Percentiles rank a stretch among this genome's conserved stretches.
Evolutionary conservation across 2,113 vertebrate genomes (phyloP).

Genomic region (Epinephelus lanceolatus): DNA sequence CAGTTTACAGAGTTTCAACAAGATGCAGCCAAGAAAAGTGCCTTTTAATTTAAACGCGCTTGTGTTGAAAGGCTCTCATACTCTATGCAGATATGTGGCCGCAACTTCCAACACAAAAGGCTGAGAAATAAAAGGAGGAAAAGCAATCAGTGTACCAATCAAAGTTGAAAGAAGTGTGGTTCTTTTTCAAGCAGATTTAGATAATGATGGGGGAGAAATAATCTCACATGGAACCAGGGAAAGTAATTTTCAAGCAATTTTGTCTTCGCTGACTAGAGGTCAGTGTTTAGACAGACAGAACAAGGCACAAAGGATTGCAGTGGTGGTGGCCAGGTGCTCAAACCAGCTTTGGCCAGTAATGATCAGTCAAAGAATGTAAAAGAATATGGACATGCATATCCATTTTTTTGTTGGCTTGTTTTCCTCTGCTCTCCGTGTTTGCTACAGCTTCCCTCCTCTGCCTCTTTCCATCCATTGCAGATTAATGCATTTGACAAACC

Average conservation of each 20-base stretch:
- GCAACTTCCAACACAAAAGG: conserved; percentile 23
- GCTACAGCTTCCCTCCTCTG: background rate
- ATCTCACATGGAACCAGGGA: background rate
- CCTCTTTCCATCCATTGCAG: conserved; percentile 61
- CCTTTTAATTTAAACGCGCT: conserved; percentile 31
- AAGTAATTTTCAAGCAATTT: conserved; percentile 26
- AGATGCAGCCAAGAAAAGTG: conserved; percentile 28
- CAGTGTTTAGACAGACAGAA: conserved; percentile 34
- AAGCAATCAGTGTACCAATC: conserved; percentile 41
- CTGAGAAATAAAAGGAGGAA: background rate
- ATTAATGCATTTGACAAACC: conserved; percentile 86
- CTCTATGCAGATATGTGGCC: conserved; percentile 1
- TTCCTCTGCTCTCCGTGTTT: conserved; percentile 3
- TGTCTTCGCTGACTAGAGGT: conserved; percentile 36
- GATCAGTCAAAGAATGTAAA: conserved; percentile 7
- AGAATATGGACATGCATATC: background rate
- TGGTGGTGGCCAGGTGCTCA: background rate
- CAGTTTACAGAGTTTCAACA: conserved; percentile 40
- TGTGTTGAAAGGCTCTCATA: conserved; percentile 14
- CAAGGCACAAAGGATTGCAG: conserved; percentile 23
- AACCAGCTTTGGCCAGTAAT: conserved; percentile 12
- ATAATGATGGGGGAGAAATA: conserved; percentile 48
- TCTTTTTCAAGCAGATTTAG: conserved; percentile 16
- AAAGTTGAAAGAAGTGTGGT: conserved; percentile 38
- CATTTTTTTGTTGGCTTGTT: background rate